Evolutionary conservation across 2,888 invertebrate genomes (phyloP), one percentile per base, ranked within the genome.

Genomic region (Apomyelois bistriatella): DNA sequence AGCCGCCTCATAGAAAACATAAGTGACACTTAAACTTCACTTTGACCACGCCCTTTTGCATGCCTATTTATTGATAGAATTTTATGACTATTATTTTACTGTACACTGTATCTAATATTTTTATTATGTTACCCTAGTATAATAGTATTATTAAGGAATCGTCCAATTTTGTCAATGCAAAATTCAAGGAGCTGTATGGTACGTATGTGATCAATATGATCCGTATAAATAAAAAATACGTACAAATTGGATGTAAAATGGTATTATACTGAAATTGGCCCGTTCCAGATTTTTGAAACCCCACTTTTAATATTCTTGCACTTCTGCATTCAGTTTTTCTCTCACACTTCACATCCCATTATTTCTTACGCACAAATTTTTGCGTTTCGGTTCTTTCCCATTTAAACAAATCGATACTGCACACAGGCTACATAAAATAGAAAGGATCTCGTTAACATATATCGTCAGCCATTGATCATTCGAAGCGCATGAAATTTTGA

Each of bases 281-380:
- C 37, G 37, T 55, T 53, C 42, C 36, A 42, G 10, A 37, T 47
- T 30, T 43, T 17, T 28, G 4, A 6, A 40, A 8, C 53, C 52
- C 48, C 48, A 48, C 35, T 48, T 53, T 54, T 43, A 12, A 30
- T 49, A 48, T 53, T 55, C 41, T 47, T 37, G 57, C 57, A 58
- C 57, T 51, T 28, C 48, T 55, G 46, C 22, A 51, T 57, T 56
- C 47, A 54, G 51, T 57, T 57, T 49, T 0, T 48, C 48, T 54
- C 12, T 32, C 36, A 13, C 43, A 32, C 46, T 16, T 16, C 32
- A 35, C 9, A 6, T 32, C 46, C 46, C 35, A 46, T 46, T 28
- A n/a, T 30, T 32, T 46, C 9, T 32, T 32, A 46, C 32, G 16
- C 46, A 46, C 32, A 7, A 1, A 30, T 46, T 13, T 46, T 7